Evolutionary conservation across 2,113 vertebrate species (phyloP).

Genomic region (Numida meleagris): DNA sequence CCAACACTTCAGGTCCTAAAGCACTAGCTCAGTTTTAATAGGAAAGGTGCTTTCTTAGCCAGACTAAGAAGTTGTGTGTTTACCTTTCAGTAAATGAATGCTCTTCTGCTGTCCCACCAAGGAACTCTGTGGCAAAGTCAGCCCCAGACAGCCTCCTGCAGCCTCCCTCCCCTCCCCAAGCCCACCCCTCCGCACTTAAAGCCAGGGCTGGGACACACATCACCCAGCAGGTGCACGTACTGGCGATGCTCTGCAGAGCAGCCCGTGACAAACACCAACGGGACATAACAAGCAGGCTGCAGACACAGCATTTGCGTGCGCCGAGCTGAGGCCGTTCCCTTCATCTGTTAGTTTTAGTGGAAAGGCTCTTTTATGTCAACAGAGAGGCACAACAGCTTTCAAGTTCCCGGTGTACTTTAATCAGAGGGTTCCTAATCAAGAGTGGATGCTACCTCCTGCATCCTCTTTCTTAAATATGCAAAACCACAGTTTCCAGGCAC

Average conservation of each 20-base stretch:
- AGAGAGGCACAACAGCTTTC: not conserved
- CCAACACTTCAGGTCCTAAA: not conserved
- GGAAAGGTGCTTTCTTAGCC: not conserved
- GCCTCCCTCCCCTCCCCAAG: not conserved
- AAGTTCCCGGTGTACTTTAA: not conserved
- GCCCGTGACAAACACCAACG: not conserved
- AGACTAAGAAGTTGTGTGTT: not conserved
- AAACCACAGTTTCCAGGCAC: accelerated
- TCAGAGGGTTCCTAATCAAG: not conserved
- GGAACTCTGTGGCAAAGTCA: not conserved
- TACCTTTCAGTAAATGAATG: not conserved
- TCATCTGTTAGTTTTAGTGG: not conserved
- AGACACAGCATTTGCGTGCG: not conserved
- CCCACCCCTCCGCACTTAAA: not conserved
- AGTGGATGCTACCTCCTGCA: not conserved
- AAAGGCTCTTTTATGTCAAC: not conserved
- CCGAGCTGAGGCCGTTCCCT: not conserved
- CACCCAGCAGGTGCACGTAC: not conserved
- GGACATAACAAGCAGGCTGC: not conserved
- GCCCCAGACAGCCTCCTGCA: accelerated
- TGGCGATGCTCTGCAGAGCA: not conserved
- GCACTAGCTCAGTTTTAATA: not conserved
- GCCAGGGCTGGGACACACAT: not conserved
- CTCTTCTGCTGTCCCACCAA: not conserved
- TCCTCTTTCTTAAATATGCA: not conserved